Evolutionary conservation across 64 coral and sea anemone genomes (phyloP).

Genomic region (Astreopora myriophthalma): DNA sequence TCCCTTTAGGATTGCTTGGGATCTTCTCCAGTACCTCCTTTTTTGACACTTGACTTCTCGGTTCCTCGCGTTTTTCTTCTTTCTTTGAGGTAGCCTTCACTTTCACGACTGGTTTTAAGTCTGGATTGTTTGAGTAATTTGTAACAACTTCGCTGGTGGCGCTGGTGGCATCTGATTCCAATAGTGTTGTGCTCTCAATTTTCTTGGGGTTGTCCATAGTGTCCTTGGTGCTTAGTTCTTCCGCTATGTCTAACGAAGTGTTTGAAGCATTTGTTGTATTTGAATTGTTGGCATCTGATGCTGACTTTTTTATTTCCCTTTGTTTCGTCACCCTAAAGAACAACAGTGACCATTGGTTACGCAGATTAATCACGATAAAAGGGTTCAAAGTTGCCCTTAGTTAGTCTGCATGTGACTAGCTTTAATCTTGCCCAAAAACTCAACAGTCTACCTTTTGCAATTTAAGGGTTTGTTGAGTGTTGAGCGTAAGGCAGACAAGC

Average conservation of each 20-base stretch:
- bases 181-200: neutral
- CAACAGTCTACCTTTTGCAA: too few relatives aligned
- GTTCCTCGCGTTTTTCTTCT: neutral
- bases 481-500: too few relatives aligned
- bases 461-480: too few relatives aligned
- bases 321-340: neutral
- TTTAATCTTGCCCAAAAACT: too few relatives aligned
- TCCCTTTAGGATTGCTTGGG: neutral
- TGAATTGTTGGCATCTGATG: neutral
- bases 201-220: too few relatives aligned
- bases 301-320: conserved; percentile 12
- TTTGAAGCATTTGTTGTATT: neutral
- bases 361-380: too few relatives aligned
- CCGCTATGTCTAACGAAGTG: neutral
- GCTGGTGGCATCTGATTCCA: neutral
- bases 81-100: neutral
- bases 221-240: neutral
- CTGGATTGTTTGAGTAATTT: neutral
- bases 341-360: neutral
- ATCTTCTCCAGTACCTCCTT: neutral
- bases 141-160: neutral
- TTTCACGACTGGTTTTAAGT: neutral
- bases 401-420: too few relatives aligned
- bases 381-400: too few relatives aligned
- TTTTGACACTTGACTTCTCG: neutral